A percentile compares a stretch with the other conserved stretches of the same genome.
These are phyloP conservation scores for Hirundichthys speculiger DNA, from an alignment of 2,113 vertebrate species.

Conservation along the genomic window DNA sequence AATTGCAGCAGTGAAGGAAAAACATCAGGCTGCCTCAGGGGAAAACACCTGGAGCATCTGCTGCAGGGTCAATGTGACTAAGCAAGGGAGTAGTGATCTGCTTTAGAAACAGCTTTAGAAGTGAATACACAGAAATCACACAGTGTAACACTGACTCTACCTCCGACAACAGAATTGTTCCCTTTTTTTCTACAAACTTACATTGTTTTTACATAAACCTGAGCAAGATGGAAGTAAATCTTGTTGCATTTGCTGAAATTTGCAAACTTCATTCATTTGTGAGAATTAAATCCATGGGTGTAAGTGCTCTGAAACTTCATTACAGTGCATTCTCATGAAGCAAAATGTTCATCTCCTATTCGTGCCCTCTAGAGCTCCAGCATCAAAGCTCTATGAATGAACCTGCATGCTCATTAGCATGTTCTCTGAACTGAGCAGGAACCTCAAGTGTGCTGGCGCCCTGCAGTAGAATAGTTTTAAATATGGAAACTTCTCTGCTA, in stretches of 20 bases:
- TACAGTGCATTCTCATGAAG: conserved; percentile 50
- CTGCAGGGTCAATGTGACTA: conserved; percentile 28
- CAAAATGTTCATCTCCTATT: conserved; percentile 48
- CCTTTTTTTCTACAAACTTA: conserved; percentile 4
- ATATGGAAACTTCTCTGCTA: conserved; percentile 69
- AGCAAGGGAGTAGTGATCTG: background rate
- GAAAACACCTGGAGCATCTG: conserved; percentile 62
- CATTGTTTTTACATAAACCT: conserved; percentile 17
- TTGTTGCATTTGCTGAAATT: conserved; percentile 43
- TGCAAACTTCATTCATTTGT: conserved; percentile 63
- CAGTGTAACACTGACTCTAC: conserved; percentile 10
- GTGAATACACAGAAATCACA: conserved; percentile 9
- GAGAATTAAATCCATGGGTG: conserved; percentile 30
- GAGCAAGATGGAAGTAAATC: conserved; percentile 17
- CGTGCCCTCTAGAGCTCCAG: conserved; percentile 48
- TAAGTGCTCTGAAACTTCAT: conserved; percentile 37
- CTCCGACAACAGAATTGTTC: background rate
- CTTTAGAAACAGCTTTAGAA: conserved; percentile 10
- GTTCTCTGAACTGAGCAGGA: conserved; percentile 60
- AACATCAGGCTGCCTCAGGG: conserved; percentile 17
- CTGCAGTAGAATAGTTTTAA: conserved; percentile 62
- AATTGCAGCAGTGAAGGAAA: conserved; percentile 31
- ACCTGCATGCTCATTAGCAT: conserved; percentile 67
- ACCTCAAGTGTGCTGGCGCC: conserved; percentile 44
- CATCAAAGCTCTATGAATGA: conserved; percentile 76